These are phyloP conservation scores for Vulpes vulpes DNA, from an alignment of 2,113 vertebrate species.

Conservation along the genomic window DNA sequence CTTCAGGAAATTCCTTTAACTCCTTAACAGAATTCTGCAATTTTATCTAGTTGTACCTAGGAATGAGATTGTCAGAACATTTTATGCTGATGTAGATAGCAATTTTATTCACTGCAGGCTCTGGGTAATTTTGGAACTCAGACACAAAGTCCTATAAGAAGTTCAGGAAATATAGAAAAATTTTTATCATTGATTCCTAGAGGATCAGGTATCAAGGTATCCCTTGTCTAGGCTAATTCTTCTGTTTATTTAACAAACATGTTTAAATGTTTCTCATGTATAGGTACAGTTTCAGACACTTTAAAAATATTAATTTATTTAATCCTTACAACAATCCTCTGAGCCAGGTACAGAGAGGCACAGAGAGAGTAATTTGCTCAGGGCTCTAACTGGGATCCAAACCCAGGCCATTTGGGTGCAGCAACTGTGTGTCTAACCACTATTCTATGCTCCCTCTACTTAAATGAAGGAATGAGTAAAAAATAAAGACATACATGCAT, in stretches of 20 bases:
- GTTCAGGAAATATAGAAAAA: constrained; percentile 44
- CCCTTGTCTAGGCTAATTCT: neutral
- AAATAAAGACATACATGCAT: neutral
- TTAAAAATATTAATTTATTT: constrained; percentile 29
- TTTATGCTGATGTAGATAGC: constrained; percentile 48
- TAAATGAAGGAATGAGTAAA: neutral
- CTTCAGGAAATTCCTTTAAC: constrained; percentile 61
- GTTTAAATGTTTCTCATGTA: neutral
- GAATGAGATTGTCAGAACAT: constrained; percentile 57
- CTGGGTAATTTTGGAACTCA: constrained; percentile 52
- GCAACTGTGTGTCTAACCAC: neutral
- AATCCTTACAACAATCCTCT: neutral
- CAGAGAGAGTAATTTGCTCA: neutral
- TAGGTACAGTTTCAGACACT: neutral
- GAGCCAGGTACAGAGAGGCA: neutral
- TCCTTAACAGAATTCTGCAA: constrained; percentile 59
- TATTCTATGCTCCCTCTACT: neutral
- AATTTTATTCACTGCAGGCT: constrained; percentile 66
- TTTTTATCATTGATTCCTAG: neutral
- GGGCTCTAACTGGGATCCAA: neutral
- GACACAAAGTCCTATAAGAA: neutral
- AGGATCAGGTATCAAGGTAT: neutral
- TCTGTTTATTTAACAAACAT: constrained; percentile 38
- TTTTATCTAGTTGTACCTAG: constrained; percentile 60
- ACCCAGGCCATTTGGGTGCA: neutral